Percentiles rank a stretch among this genome's conserved stretches.
Conservation (phyloP, 2,888 invertebrate genomes). For the Gastracanthus pulcherrimus region DNA sequence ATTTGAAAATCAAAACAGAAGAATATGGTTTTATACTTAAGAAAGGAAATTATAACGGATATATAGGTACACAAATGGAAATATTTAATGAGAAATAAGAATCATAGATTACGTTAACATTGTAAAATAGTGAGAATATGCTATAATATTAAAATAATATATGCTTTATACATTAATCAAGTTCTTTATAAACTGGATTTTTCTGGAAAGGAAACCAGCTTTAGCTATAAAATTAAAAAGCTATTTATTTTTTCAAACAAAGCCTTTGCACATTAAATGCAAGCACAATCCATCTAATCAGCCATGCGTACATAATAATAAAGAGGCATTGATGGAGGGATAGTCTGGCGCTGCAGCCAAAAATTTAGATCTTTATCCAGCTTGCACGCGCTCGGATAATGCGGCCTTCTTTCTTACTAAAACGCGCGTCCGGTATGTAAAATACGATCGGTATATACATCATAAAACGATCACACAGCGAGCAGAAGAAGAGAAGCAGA, state of each 20-base stretch:
- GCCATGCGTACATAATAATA: not conserved
- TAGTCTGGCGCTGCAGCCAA: not conserved
- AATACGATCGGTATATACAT: slow-evolving; percentile 55
- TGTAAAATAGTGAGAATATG: too few species aligned
- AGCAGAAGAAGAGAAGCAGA: not conserved
- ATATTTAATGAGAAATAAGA: too few species aligned
- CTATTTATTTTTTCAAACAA: not conserved
- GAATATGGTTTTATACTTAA: too few species aligned
- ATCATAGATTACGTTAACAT: too few species aligned
- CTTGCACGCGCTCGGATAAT: slow-evolving; percentile 8
- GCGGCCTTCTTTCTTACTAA: slow-evolving; percentile 43
- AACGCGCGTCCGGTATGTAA: slow-evolving; percentile 60
- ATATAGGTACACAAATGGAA: too few species aligned
- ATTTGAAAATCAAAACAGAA: too few species aligned
- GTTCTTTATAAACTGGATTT: too few species aligned
- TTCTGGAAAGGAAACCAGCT: too few species aligned
- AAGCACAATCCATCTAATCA: not conserved
- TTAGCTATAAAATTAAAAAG: too few species aligned
- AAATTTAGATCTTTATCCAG: slow-evolving; percentile 57
- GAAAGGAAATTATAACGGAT: too few species aligned
- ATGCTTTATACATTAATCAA: too few species aligned
- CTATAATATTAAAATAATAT: too few species aligned
- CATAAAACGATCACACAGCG: not conserved
- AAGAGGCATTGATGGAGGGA: not conserved
- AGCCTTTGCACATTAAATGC: not conserved